These are phyloP conservation scores for Apamea sordens DNA, from an alignment of 2,888 invertebrate genomes.

Conservation along the genomic window DNA sequence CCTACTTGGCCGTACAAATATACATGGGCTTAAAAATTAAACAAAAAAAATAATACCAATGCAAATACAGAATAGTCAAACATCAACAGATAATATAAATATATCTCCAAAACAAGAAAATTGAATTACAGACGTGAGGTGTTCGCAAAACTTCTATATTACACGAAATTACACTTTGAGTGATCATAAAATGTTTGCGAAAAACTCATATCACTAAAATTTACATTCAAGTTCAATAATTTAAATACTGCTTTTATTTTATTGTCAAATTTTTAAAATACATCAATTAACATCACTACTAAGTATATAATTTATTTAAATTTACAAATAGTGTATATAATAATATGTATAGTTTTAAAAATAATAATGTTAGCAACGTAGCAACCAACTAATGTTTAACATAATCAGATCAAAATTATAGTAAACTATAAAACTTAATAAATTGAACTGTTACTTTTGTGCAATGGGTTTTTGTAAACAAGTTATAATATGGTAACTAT, in stretches of 20 bases:
- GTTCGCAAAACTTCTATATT: slow-evolving; percentile 54
- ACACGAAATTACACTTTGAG: slow-evolving; percentile 70
- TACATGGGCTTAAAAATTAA: slow-evolving; percentile 80
- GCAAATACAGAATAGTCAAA: slow-evolving; percentile 86
- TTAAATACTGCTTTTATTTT: slow-evolving; percentile 89
- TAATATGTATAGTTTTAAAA: slow-evolving; percentile 65
- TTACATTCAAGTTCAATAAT: slow-evolving; percentile 77
- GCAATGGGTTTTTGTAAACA: slow-evolving; percentile 73
- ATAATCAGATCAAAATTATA: slow-evolving; percentile 71
- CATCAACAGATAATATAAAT: slow-evolving; percentile 87
- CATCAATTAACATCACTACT: slow-evolving; percentile 74
- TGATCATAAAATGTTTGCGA: slow-evolving; percentile 58
- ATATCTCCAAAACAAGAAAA: slow-evolving; percentile 85
- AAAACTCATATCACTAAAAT: slow-evolving; percentile 54
- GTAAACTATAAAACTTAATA: slow-evolving; percentile 69
- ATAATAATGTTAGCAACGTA: slow-evolving; percentile 70
- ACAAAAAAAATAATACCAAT: slow-evolving; percentile 86
- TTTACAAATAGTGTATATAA: slow-evolving; percentile 69
- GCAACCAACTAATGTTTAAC: slow-evolving; percentile 70
- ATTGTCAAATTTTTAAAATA: slow-evolving; percentile 88
- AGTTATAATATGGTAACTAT: slow-evolving; percentile 78
- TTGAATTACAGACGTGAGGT: slow-evolving; percentile 55
- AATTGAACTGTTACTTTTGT: slow-evolving; percentile 81
- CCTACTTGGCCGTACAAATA: slow-evolving; percentile 80
- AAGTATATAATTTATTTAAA: slow-evolving; percentile 69